Percentiles rank a stretch among this genome's conserved stretches.
phyloP scores from a whole-genome alignment of 2,113 vertebrate genomes.

The Tretioscincus oriximinensis region DNA sequence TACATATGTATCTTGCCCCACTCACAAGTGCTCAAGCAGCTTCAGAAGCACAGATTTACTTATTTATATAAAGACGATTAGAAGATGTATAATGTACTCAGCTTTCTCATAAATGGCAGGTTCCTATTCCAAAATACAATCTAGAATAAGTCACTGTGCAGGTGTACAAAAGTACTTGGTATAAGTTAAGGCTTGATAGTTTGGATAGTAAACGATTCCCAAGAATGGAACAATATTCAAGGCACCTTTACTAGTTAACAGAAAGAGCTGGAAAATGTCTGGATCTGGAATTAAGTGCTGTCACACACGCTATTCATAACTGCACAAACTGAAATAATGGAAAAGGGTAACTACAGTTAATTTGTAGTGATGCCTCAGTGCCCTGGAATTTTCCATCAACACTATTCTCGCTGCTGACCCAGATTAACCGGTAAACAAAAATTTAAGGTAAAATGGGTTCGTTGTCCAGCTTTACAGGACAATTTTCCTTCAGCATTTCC shows the following conservation, averaged over 20 bases:
- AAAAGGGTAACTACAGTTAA: neutral
- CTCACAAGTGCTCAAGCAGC: too few species aligned
- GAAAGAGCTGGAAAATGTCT: neutral
- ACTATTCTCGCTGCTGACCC: constrained; percentile 1
- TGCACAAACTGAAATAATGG: neutral
- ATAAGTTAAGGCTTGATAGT: neutral
- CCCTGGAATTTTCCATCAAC: constrained; percentile 8
- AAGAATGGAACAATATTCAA: neutral
- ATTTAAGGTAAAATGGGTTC: neutral
- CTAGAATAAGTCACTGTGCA: neutral
- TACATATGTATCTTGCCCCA: too few species aligned
- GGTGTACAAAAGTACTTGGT: neutral
- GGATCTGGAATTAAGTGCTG: neutral
- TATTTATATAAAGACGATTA: too few species aligned
- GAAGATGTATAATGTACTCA: neutral
- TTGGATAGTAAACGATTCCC: neutral
- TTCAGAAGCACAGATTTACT: too few species aligned
- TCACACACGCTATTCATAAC: neutral
- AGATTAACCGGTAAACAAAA: neutral
- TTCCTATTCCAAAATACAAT: neutral
- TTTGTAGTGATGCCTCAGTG: neutral
- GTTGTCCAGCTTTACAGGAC: neutral
- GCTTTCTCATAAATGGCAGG: neutral
- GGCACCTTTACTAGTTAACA: neutral
- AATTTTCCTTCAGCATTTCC: neutral